Base-by-base conservation (phyloP, 2,888 invertebrate species). In the Meghimatium bilineatum region DNA sequence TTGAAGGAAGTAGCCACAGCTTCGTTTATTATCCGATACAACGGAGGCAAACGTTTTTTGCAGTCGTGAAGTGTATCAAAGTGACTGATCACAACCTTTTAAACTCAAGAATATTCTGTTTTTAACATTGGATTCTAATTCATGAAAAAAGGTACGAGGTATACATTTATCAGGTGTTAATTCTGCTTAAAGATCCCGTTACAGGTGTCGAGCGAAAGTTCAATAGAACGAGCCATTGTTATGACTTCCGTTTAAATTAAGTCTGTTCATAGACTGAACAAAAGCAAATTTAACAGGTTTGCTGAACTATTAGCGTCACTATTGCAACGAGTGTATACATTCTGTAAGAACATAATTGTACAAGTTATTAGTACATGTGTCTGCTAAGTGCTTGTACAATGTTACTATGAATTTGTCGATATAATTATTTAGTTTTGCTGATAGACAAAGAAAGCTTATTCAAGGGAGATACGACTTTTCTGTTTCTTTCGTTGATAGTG, bases 61-160 rank as follows among this genome's bases (percentile, higher is more conserved):
- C 17, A 56, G 56, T 8, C 56, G 63, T 26, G 26, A 5, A 6
- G n/a, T n/a, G 1, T 63, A 1, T 29, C n/a, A n/a, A n/a, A 49
- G 44, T 74, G n/a, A 49, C 29, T 74, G 29, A 74, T 49, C 49
- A 17, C 29, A 44, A 29, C 49, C 12, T 49, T 74, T 26, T n/a
- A n/a, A 17, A 69, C 1, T 36, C 32, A 44, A 49, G n/a, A 44
- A 74, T 29, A n/a, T 49, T 49, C 3, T 29, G 29, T n/a, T n/a
- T 36, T 49, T 44, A n/a, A 49, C 29, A 74, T 17, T 49, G 72
- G 44, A 74, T 49, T 8, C 17, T 49, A 56, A 74, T 74, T 74
- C 72, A 74, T 74, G 72, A 74, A 49, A 74, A 49, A 74, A 74
- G 72, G 72, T 74, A 71, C 67, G 38, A 74, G 12, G 17, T n/a